phyloP scores from a whole-genome alignment of 2,113 vertebrate species.

The Castor canadensis region DNA sequence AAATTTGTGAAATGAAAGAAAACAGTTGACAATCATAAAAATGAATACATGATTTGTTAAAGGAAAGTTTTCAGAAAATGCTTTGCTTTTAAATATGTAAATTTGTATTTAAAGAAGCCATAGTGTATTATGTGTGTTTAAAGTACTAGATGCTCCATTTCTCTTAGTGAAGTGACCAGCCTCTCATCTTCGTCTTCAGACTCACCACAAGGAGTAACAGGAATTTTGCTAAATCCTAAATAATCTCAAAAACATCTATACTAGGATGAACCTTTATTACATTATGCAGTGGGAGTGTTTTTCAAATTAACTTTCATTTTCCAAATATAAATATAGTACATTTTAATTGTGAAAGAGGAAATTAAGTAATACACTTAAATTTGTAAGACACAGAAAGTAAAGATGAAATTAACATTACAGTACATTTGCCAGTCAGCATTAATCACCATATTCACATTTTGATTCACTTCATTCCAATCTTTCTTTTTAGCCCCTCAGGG shows the following conservation, averaged over 20 bases:
- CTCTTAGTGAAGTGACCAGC: not conserved
- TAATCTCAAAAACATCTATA: not conserved
- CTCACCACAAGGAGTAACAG: not conserved
- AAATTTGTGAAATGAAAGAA: constrained; percentile 16
- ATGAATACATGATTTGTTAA: not conserved
- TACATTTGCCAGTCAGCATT: not conserved
- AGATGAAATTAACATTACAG: not conserved
- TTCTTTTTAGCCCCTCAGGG: not conserved
- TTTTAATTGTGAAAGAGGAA: not conserved
- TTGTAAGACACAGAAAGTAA: not conserved
- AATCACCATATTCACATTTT: constrained; percentile 3
- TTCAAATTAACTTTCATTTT: constrained; percentile 10
- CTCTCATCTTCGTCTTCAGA: not conserved
- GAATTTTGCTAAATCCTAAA: not conserved
- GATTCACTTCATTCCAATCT: not conserved
- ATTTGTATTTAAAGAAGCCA: too few species aligned
- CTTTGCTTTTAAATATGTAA: too few species aligned
- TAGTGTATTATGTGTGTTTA: not conserved
- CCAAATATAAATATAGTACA: not conserved
- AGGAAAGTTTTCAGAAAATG: not conserved
- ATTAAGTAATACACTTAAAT: not conserved
- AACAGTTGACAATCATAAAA: not conserved
- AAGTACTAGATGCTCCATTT: not conserved
- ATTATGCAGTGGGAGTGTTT: not conserved
- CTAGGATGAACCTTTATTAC: not conserved